Evolutionary conservation across 2,888 invertebrate genomes (phyloP).

Genomic region (Copidosoma aretas): DNA sequence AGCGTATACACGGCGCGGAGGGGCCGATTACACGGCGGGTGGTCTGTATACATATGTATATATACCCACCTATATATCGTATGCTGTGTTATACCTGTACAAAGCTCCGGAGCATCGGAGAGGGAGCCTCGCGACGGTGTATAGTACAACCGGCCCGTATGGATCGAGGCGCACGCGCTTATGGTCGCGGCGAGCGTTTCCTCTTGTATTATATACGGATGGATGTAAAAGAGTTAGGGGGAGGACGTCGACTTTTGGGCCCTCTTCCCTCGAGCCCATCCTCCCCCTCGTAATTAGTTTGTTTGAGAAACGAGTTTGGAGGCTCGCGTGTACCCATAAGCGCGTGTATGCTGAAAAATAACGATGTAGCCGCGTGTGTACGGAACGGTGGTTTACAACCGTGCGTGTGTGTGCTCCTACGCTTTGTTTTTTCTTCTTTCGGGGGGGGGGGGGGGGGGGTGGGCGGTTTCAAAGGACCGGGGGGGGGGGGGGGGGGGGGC

Average conservation of each 20-base stretch:
- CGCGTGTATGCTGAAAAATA: conserved; percentile 13
- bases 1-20: neutral
- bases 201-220: no score
- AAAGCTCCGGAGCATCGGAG: neutral
- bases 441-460: no score
- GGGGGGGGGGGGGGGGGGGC: no score
- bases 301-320: conserved; percentile 33
- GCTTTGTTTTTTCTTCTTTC: conserved; percentile 4
- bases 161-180: neutral
- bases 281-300: conserved; percentile 30
- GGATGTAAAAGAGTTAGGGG: conserved; percentile 1
- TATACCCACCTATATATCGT: no score
- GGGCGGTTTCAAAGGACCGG: no score
- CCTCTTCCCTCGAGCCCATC: neutral
- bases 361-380: conserved; percentile 11
- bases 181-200: conserved; percentile 11
- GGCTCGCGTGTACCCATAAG: neutral
- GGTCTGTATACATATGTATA: conserved; percentile 7
- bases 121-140: conserved; percentile 7
- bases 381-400: conserved; percentile 17
- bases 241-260: conserved; percentile 2
- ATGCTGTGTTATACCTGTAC: no score
- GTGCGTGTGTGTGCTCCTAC: neutral
- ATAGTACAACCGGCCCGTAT: conserved; percentile 18
- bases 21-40: conserved; percentile 18